Evolutionary conservation across 2,113 vertebrate species (phyloP), one percentile per base, ranked within the genome.

Genomic region (Rhinolophus ferrumequinum): DNA sequence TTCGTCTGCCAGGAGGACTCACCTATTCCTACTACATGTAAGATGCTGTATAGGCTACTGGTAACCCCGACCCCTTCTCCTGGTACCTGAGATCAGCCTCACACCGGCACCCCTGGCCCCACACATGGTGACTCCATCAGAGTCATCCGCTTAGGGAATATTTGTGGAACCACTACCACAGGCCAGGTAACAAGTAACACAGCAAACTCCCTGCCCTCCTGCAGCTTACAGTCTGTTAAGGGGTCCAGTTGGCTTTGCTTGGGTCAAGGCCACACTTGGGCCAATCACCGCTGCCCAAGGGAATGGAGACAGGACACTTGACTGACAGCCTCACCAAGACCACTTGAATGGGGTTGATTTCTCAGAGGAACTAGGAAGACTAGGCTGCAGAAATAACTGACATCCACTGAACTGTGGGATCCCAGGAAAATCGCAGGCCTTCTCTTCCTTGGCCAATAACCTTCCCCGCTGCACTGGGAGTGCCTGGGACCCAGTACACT

Each of bases 101-200:
- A n/a, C 26, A 15, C n/a, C 64, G 76, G 77, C 35, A 15, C 41
- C 44, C 54, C 10, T 0, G 21, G 3, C 8, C 35, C 30, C 28
- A 26, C 8, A 3, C 24, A 2, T 7, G 19, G 30, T 26, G 73
- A 54, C 69, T 47, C 35, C 47, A 44, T 22, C 81, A 50, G 21
- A 64, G 8, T n/a, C 67, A 6, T 8, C 19, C 12, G 5, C 15
- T 24, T 28, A 35, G 58, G 0, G 15, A 30, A 4, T 26, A 18
- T 19, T n/a, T 58, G 3, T 24, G 14, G 62, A 26, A 10, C 26
- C 22, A 0, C 38, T 9, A 6, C 69, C 72, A 62, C 5, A 3
- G 2, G 3, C 35, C 72, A 22, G 41, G n/a, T 8, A 18, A 4
- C 8, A 8, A 56, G 30, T 0, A 7, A 44, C 24, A 5, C n/a